Conservation (phyloP, 92 coral and sea anemone species). For the Epizoanthus stellaris region DNA sequence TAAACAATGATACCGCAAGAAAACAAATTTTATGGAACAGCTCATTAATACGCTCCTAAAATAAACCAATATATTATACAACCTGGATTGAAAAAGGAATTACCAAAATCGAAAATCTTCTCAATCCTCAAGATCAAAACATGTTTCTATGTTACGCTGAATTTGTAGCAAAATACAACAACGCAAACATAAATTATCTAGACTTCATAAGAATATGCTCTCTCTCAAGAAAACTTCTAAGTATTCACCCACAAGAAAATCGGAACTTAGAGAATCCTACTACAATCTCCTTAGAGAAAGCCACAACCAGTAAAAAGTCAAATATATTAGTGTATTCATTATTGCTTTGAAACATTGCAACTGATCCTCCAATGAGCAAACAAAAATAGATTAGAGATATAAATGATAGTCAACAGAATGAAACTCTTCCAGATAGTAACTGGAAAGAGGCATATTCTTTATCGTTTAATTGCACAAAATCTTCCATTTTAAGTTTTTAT, state of each 20-base stretch:
- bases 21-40: neutral
- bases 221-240: neutral
- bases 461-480: neutral
- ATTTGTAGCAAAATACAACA: neutral
- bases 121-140: slow-evolving; percentile 3
- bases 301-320: neutral
- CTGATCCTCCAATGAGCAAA: neutral
- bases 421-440: neutral
- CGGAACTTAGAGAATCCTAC: slow-evolving; percentile 1
- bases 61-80: neutral
- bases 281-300: neutral
- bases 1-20: neutral
- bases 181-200: neutral
- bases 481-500: neutral
- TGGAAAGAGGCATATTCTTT: slow-evolving; percentile 1
- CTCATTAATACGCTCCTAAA: neutral
- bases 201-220: neutral
- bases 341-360: neutral
- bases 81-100: neutral
- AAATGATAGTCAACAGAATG: neutral
- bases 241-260: neutral
- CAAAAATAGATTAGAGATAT: neutral
- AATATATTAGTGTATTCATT: neutral
- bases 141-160: neutral
- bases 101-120: neutral